A percentile compares a stretch with the other conserved stretches of the same genome.
These are phyloP conservation scores for Trichonephila clavata DNA, from an alignment of 1,140 invertebrate genomes.

Conservation along the genomic window DNA sequence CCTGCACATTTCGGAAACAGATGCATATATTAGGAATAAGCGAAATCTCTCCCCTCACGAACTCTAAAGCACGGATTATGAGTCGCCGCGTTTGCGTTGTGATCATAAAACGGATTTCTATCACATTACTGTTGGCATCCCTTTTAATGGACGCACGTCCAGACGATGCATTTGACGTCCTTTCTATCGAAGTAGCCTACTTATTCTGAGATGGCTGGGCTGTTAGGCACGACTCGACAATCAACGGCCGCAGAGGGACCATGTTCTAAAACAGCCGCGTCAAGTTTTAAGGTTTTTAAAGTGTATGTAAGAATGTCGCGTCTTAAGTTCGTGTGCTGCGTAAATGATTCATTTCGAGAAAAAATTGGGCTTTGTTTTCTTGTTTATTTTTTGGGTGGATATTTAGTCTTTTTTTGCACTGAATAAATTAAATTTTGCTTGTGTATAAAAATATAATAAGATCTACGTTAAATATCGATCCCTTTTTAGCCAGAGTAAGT, in stretches of 20 bases:
- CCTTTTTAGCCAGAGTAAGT: too few relatives aligned
- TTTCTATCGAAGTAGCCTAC: constrained; percentile 2
- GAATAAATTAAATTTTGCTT: too few relatives aligned
- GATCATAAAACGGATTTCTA: constrained; percentile 50
- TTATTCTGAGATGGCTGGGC: constrained; percentile 18
- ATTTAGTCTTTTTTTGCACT: too few relatives aligned
- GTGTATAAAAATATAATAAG: too few relatives aligned
- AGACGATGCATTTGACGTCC: constrained; percentile 35
- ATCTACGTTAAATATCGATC: too few relatives aligned
- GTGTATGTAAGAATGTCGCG: not conserved
- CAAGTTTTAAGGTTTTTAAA: constrained; percentile 10
- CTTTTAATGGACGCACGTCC: constrained; percentile 52
- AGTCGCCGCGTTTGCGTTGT: not conserved
- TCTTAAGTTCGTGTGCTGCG: too few relatives aligned
- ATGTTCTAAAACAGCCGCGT: not conserved
- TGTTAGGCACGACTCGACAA: constrained; percentile 30
- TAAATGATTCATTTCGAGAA: too few relatives aligned
- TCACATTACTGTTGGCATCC: not conserved
- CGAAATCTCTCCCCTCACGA: not conserved
- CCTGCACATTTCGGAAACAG: not conserved
- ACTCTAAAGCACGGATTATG: constrained; percentile 46
- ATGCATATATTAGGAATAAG: constrained; percentile 24
- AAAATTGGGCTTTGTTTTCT: too few relatives aligned
- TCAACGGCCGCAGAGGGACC: not conserved
- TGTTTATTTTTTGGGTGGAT: too few relatives aligned